Evolutionary conservation across 1,140 invertebrate genomes (phyloP).

Genomic region (Homalodisca vitripennis): DNA sequence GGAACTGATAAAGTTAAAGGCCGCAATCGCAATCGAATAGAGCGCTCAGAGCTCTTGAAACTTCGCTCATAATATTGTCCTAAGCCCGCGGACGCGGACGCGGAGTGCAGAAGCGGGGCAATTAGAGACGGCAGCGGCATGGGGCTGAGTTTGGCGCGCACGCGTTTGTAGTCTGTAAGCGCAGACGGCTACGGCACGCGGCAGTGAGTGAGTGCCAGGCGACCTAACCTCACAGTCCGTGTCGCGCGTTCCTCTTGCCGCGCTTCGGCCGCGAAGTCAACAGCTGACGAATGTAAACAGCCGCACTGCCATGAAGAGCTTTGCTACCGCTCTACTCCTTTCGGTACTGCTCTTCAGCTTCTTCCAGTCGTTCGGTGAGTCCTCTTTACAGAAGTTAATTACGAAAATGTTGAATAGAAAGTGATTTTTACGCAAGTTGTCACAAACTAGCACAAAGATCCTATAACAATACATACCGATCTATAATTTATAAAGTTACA

Average conservation of each 20-base stretch:
- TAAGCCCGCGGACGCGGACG: too few relatives aligned
- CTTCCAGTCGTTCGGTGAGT: neutral
- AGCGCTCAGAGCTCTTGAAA: conserved; percentile 5
- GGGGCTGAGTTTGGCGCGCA: neutral
- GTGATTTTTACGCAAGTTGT: too few relatives aligned
- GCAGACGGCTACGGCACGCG: neutral
- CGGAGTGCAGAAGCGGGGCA: neutral
- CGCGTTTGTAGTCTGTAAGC: too few relatives aligned
- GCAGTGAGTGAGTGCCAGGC: neutral
- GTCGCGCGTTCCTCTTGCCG: neutral
- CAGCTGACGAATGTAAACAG: conserved; percentile 8
- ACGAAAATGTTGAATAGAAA: too few relatives aligned
- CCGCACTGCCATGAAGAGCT: conserved; percentile 6
- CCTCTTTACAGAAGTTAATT: too few relatives aligned
- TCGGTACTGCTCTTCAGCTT: conserved; percentile 1
- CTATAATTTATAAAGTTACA: too few relatives aligned
- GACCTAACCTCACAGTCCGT: neutral
- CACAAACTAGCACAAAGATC: too few relatives aligned
- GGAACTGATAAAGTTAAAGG: conserved; percentile 16
- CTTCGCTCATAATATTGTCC: conserved; percentile 21
- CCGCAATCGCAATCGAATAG: neutral
- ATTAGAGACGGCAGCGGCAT: conserved; percentile 8
- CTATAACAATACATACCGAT: too few relatives aligned
- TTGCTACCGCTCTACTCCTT: conserved; percentile 3
- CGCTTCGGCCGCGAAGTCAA: neutral